These are phyloP conservation scores for Carassius auratus DNA, from an alignment of 2,113 vertebrate species.

Conservation along the genomic window DNA sequence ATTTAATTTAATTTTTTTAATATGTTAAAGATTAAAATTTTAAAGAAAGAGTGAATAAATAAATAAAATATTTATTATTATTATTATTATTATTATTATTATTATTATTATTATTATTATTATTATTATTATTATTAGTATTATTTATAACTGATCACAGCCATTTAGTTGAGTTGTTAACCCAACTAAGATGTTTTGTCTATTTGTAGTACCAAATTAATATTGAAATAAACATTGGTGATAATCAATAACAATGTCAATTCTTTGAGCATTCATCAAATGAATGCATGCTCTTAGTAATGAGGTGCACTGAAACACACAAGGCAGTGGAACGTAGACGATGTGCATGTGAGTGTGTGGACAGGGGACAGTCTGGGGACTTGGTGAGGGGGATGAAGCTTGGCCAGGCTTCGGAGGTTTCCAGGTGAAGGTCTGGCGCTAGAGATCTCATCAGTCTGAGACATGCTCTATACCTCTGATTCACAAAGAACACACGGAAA, in stretches of 20 bases:
- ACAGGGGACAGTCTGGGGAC: slow-evolving; percentile 46
- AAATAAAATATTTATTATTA: neutral
- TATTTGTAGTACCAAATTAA: neutral
- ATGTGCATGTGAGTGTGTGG: slow-evolving; percentile 18
- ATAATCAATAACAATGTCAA: neutral
- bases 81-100: neutral
- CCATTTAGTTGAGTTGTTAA: too few relatives aligned
- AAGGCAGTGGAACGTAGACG: slow-evolving; percentile 30
- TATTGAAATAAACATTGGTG: neutral
- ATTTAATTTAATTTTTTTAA: neutral
- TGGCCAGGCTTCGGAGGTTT: slow-evolving; percentile 45
- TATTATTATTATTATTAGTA: neutral
- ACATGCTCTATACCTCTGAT: too few relatives aligned
- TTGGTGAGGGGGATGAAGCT: slow-evolving; percentile 44
- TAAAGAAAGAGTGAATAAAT: too few relatives aligned
- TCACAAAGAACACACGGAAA: neutral
- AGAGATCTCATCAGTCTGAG: slow-evolving; percentile 40
- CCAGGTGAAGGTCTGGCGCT: slow-evolving; percentile 51
- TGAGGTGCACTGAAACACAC: neutral
- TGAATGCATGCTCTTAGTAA: slow-evolving; percentile 2
- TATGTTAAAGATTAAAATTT: too few relatives aligned
- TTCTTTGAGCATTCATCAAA: neutral
- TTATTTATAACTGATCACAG: neutral
- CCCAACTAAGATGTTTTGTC: neutral
- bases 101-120: neutral